Conservation (phyloP, 2,113 vertebrate species). For the Ovibos moschatus region DNA sequence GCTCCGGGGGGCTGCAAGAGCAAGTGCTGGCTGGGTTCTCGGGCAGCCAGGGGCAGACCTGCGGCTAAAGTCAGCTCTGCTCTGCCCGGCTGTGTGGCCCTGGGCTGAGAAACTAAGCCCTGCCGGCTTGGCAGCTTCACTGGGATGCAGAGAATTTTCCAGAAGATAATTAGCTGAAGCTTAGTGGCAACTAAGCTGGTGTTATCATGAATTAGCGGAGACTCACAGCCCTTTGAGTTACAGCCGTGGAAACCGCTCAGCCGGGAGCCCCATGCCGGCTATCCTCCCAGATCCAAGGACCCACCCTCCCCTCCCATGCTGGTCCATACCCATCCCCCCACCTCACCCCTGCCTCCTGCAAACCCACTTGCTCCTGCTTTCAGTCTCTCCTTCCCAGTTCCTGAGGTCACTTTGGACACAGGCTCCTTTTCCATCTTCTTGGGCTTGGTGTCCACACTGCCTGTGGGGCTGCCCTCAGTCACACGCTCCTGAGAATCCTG, state of each 20-base stretch:
- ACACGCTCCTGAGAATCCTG: not conserved
- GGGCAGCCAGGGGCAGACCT: rapidly evolving
- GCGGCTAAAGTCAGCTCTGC: not conserved
- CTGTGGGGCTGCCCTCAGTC: not conserved
- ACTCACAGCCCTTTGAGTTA: not conserved
- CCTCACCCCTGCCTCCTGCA: not conserved
- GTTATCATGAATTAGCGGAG: not conserved
- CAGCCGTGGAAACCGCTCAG: not conserved
- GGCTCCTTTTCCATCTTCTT: conserved; percentile 42
- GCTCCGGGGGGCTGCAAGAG: conserved; percentile 59
- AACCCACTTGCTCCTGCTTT: conserved; percentile 31
- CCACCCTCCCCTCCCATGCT: too few relatives aligned
- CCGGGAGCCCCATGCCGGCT: too few relatives aligned
- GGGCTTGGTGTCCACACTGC: not conserved
- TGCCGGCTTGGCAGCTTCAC: not conserved
- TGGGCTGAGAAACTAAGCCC: not conserved
- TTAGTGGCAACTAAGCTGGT: not conserved
- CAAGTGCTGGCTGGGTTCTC: not conserved
- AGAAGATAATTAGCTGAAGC: not conserved
- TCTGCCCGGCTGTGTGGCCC: not conserved
- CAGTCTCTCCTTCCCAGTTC: not conserved
- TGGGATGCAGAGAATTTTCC: not conserved
- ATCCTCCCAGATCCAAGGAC: not conserved
- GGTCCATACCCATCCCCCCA: not conserved
- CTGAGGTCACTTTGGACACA: not conserved